Base-by-base conservation (phyloP, 2,888 invertebrate genomes). In the Xiphydria camelus region DNA sequence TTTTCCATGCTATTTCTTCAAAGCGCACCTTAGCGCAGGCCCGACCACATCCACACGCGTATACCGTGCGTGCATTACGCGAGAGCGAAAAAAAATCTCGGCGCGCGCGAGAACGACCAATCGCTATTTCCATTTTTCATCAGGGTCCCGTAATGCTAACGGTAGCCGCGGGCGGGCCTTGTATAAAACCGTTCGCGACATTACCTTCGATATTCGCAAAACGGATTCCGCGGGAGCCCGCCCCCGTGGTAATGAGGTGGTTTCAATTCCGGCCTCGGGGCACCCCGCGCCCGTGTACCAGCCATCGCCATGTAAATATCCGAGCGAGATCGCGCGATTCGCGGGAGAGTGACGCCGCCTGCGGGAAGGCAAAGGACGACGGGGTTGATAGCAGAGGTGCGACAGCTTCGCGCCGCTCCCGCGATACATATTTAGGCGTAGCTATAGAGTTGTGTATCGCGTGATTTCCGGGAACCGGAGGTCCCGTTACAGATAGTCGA, bases 131-230 rank as follows among this genome's bases (percentile, higher is more conserved):
- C 70, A 72, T 73, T 72, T 73, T 73, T 73, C 70, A 71, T 71
- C 70, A 66, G 59, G 60, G 57, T 53, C 49, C 49, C 50, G 62
- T 62, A 59, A 57, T 54, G 47, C 36, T 46, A 56, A 53, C 55
- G 47, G 52, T 57, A 55, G 64, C 64, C 57, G 40, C 55, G 43
- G 55, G 62, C 37, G 61, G 61, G 54, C 64, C 59, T 65, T 61
- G 69, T 69, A 68, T 71, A 73, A 73, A 72, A 71, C 62, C 70
- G 59, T 70, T 69, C 67, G 73, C 68, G 71, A 73, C 73, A 73
- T 73, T 73, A 73, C 68, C 73, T 69, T 66, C 73, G 70, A 73
- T 73, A 72, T 73, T 73, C 70, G 66, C 72, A 73, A 73, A 73
- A 73, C 73, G 73, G 73, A 73, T 73, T 73, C 73, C 70, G 64